Base-by-base conservation (phyloP, 2,113 vertebrate genomes). In the Ceyx cyanopectus region DNA sequence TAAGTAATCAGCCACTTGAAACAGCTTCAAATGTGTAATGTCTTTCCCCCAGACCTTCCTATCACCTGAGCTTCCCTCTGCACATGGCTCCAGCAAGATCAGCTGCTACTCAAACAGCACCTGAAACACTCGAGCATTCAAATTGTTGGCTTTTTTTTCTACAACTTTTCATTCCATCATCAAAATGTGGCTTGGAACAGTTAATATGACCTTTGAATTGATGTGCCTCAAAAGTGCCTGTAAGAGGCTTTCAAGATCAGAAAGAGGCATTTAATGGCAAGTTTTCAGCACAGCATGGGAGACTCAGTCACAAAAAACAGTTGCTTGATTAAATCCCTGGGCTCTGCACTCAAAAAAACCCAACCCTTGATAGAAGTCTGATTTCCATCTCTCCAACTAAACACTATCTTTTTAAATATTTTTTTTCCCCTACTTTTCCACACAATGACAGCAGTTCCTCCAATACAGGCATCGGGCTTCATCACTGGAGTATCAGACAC, bases 201-300 rank as follows among this genome's bases (percentile, higher is more conserved):
- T 73, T 87, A 87, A 69, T 40, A 43, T 66, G 68, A 92, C 68
- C 92, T 95, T 88, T 85, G 68, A 83, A 74, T 48, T 88, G 56
- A 74, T 34, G 46, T 4, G 10, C 48, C 61, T 92, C 79, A 60
- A 14, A 85, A 93, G 32, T 40, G 19, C 13, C 16, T 53, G 4
- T 37, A 90, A 91, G 85, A 94, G 73, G 77, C 56, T 94, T 93
- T 94, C 63, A 92, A 94, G 87, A 93, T 58, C 92, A 95, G 83
- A 89, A 72, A 60, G 54, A 95, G 72, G 83, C 80, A 78, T 67
- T 91, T 88, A 90, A 90, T 53, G 43, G 72, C 61, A 93, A 91
- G 24, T 85, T 87, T 81, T 83, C 87, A 93, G 79, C 93, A 83
- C 87, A 91, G 90, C 92, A 45, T 45, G 43, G 43, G 43, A 45